Base-by-base conservation (phyloP, 1,140 invertebrate genomes). In the Drosophila pseudoananassae region DNA sequence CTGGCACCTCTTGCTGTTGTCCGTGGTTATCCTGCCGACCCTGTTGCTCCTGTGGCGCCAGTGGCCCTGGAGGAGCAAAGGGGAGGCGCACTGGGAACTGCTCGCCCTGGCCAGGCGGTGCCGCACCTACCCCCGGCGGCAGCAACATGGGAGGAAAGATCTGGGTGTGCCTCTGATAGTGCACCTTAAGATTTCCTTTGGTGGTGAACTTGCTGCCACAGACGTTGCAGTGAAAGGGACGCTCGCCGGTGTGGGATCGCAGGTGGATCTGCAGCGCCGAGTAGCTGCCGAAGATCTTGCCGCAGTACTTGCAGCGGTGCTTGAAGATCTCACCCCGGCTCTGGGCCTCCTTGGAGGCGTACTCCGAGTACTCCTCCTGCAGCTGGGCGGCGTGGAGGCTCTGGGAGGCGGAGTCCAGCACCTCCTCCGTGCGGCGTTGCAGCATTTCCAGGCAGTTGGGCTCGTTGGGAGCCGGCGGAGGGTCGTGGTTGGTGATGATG, bases 151-250 rank as follows among this genome's bases (percentile, higher is more conserved):
- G 90, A 7, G 98, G 97, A 93, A 98, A 98, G 92, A 98, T 98
- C 77, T 96, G 94, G 84, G 97, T 97, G 92, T 99, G 98, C 92
- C 98, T 95, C 93, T 98, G 97, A 93, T 98, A 99, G 93, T 99
- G 98, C 59, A 99, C 98, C 94, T 98, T 98, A 43, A 98, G 94
- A 92, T 98, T 98, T 74, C 98, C 98, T 94, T 99, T 99, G 72
- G 98, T 99, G 56, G 98, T 99, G 93, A 99, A 99, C 84, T 97
- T 94, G 92, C 97, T 98, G 59, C 98, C 98, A 93, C 98, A 99
- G 65, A 99, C 97, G 93, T 99, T 99, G 94, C 98, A 99, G 92
- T 98, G 98, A 93, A 98, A 99, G 36, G 98, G 98, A 63, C 98
- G 94, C 94, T 99, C 98, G 79, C 98, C 98, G 87, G 98, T 99